Evolutionary conservation across 2,888 invertebrate genomes (phyloP), one percentile per base, ranked within the genome.

Genomic region (Auanema freiburgensis): DNA sequence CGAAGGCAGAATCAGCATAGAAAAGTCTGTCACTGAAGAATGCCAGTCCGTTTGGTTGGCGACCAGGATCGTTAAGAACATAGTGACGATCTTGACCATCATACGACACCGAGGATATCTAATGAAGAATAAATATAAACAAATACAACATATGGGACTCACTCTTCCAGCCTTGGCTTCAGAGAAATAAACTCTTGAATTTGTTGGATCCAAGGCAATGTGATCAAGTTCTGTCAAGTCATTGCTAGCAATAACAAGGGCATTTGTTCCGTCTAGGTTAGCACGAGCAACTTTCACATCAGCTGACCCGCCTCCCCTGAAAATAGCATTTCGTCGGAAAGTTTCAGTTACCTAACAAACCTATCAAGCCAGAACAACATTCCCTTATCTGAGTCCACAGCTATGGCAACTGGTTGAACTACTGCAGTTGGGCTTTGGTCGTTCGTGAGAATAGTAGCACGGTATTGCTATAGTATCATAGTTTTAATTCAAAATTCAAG

Each of bases 351-450:
- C 10, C 4, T 46, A 46, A 21, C 46, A 10, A 21, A 46, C 46
- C 46, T 16, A 83, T 98, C 98, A 11, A 94, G 89, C 97, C 97
- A 98, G 86, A 92, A 98, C 33, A 95, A 85, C 86, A 91, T 90
- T 40, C 97, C 97, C 78, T 92, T 91, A n/a, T 89, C 88, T 0
- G 97, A 94, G 86, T 97, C 93, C 41, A 98, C 87, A 61, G 91
- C 92, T 66, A 98, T 88, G 0, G 91, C 89, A 77, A 89, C 90
- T 0, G 97, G 97, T 76, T 90, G 90, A 0, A 93, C 91, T 1
- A 96, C 92, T 10, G 82, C 77, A 0, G 89, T 89, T 63, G 87
- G 89, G 72, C 90, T 91, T 0, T 94, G 94, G 81, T 93, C 91
- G 83, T 96, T 96, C 0, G 91, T 91, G 66, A 97, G 86, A 24